Base-by-base conservation (phyloP, 1,140 invertebrate species). In the Brachionus plicatilis region DNA sequence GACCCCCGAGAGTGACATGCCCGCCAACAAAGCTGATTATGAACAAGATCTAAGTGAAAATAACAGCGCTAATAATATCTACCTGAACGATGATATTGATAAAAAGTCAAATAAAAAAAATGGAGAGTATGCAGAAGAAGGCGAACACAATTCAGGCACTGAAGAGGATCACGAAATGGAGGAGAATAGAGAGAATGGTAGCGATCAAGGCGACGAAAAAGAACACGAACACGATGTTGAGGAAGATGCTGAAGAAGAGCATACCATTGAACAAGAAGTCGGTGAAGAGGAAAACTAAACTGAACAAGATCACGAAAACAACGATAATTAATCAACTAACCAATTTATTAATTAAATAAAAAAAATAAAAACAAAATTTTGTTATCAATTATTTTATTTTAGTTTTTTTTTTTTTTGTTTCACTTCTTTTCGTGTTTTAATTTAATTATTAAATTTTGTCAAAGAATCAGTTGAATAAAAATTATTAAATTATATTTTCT, bases 61-160 rank as follows among this genome's bases (percentile, higher is more conserved):
- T 72, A 72, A 72, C 33, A 72, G 68, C 17, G 68, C 68, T 17
- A 72, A 72, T 41, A 72, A 72, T 24, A 72, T 72, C 43, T 72
- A 72, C 37, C 45, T 72, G 37, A 72, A 72, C 41, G 68, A 72
- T 41, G 68, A 43, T 17, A 33, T 33, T 68, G 66, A 68, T 17
- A 68, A 33, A 68, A 68, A 68, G 27, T 68, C 27, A 14, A 29
- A 68, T 72, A 43, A 20, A n/a, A 43, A 72, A 72, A 72, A 72
- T 17, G 41, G 37, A 4, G 20, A 14, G 33, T 20, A 43, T 43
- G 33, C 6, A 0, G 37, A 72, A 20, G 68, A 72, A 17, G 68
- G 68, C 20, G 68, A 72, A 7, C 29, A 72, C 14, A 33, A 72
- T 41, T 72, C 33, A 12, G 12, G n/a, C 9, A 20, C 14, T 9